These are phyloP conservation scores for Nannobrachium achirus DNA, from an alignment of 2,113 vertebrate species.

Conservation along the genomic window DNA sequence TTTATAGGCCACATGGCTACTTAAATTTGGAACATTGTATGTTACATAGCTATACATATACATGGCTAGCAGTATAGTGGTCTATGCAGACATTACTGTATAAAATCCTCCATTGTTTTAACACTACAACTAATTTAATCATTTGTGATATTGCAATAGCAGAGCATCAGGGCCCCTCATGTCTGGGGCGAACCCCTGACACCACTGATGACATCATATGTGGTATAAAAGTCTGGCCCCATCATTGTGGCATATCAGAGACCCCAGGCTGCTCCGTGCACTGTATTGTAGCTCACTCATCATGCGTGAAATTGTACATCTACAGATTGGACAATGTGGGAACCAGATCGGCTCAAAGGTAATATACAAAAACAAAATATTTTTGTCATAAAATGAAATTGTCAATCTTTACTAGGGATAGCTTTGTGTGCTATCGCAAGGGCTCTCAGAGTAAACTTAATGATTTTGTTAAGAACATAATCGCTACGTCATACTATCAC, in stretches of 20 bases:
- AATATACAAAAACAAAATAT: constrained; percentile 37
- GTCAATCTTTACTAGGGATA: not conserved
- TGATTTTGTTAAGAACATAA: not conserved
- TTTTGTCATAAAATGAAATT: not conserved
- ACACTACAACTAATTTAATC: no score
- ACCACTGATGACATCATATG: constrained; percentile 68
- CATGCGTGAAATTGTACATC: constrained; percentile 98
- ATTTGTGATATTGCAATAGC: no score
- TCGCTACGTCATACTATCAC: not conserved
- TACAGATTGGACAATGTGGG: constrained; percentile 98
- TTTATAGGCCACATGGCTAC: no score
- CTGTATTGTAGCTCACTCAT: constrained; percentile 50
- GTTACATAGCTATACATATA: no score
- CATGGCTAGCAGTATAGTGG: no score
- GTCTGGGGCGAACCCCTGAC: constrained; percentile 44
- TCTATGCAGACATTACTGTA: no score
- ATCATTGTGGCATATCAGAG: constrained; percentile 39
- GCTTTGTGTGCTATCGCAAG: not conserved
- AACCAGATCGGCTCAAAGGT: constrained; percentile 99
- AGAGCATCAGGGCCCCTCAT: not conserved
- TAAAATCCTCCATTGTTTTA: no score
- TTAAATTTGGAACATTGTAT: no score
- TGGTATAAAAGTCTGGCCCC: constrained; percentile 58
- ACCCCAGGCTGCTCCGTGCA: constrained; percentile 51
- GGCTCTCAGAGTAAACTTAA: not conserved